Evolutionary conservation across 2,797 vertebrate genomes (phyloP), one percentile per base, ranked within the genome.

Genomic region (Cirrhinus molitorella): DNA sequence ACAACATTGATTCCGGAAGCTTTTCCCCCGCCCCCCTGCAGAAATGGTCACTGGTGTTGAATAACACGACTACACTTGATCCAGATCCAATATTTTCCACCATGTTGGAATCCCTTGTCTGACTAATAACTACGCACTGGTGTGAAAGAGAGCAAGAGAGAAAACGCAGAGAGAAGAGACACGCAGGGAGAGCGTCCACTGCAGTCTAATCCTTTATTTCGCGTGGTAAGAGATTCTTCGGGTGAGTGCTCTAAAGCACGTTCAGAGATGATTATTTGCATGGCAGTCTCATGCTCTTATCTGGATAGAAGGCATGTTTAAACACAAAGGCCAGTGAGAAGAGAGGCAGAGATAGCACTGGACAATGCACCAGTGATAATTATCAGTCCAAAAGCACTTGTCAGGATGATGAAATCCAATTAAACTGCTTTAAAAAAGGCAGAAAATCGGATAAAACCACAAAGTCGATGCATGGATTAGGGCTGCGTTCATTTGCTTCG

Each of bases 351-450:
- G 79, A 85, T 75, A 87, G 70, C 78, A 78, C 31, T 79, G 83
- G 80, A 85, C 89, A 83, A 86, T 82, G 76, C 87, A 85, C 66
- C 57, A 43, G 80, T 90, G 80, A 89, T 90, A 89, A 90, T 89
- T 84, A 86, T 91, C 87, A 80, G 86, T 87, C 85, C 80, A 80
- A 88, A 90, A 85, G 80, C 85, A 77, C 84, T 88, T 88, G 74
- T 83, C 86, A 85, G 77, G 79, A 89, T 85, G 78, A 90, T 89
- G 77, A 89, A 90, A 89, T 84, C 80, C 87, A 91, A 89, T 88
- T 83, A 89, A 84, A 85, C 70, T 45, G 63, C 77, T 83, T 85
- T 84, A 87, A 81, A 86, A 86, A 89, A 85, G 76, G 67, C 19
- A 53, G 79, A 72, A 79, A 87, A 90, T 84, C 71, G 66, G 81